Base-by-base conservation (phyloP, 2,888 invertebrate genomes). In the Endomychus coccineus region DNA sequence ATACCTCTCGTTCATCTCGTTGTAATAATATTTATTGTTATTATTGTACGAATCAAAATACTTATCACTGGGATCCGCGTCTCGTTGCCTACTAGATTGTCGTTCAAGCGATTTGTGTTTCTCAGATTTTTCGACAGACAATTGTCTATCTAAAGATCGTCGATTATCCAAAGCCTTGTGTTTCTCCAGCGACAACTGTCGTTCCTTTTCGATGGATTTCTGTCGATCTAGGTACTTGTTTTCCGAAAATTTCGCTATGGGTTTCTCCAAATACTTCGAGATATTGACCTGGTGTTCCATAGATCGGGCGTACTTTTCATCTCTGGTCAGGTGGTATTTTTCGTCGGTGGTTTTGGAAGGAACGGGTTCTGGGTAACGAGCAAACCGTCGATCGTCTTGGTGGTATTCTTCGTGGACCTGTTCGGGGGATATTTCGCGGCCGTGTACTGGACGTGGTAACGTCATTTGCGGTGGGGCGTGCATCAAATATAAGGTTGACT, bases 401-500 rank as follows among this genome's bases (percentile, higher is more conserved):
- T 25, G 19, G 31, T 28, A 38, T 19, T 34, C 30, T 16, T n/a
- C 43, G 36, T 15, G 38, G 24, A 13, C 31, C 9, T 37, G 25
- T 3, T 37, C 36, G 11, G 31, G 19, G 7, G 17, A 16, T 16
- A 29, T 30, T 13, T 47, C 45, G 13, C 36, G 17, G 39, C 38
- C 42, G 30, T 42, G 56, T 43, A 60, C 59, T 45, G 51, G 64
- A 51, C 58, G 57, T 22, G 56, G 61, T 40, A 56, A 47, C 39
- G 55, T 59, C 32, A 59, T 55, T 41, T 52, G 63, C 52, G 73
- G 70, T 0, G 71, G 70, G 45, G 71, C 71, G 51, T 74, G 72
- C 71, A 78, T 77, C 62, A 79, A 67, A 56, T 79, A 79, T 30
- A 70, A 53, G 2, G 70, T 62, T 17, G 67, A 67, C 41, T 71